Evolutionary conservation across 1,140 invertebrate genomes (phyloP).

Genomic region (Brachionus plicatilis): DNA sequence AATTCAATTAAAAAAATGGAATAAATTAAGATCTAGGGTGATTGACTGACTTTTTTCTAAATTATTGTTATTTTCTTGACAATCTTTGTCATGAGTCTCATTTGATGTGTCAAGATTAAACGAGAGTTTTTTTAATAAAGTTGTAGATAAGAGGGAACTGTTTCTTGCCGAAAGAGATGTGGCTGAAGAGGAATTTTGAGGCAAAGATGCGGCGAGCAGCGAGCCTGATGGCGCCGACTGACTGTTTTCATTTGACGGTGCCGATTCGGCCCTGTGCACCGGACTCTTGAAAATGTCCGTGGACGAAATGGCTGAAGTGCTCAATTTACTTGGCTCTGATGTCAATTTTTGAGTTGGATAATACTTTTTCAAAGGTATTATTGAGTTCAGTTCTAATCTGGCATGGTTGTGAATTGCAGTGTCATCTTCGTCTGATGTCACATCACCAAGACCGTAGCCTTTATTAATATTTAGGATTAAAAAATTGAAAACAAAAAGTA

Average conservation of each 20-base stretch:
- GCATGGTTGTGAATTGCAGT: neutral
- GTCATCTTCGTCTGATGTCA: constrained; percentile 12
- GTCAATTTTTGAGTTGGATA: constrained; percentile 16
- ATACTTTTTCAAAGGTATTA: constrained; percentile 15
- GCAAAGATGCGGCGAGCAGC: neutral
- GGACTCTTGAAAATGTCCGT: constrained; percentile 23
- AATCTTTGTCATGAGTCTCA: neutral
- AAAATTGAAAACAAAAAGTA: neutral
- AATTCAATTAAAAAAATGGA: neutral
- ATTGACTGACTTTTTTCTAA: neutral
- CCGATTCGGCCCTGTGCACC: neutral
- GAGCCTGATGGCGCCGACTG: neutral
- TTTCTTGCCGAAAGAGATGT: neutral
- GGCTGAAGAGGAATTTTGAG: neutral
- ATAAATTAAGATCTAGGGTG: neutral
- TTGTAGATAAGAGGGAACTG: neutral
- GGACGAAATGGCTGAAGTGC: neutral
- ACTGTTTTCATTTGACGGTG: neutral
- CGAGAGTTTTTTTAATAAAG: constrained; percentile 16
- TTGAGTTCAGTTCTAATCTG: neutral
- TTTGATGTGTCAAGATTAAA: constrained; percentile 2
- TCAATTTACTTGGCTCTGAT: neutral
- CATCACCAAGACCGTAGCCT: constrained; percentile 16
- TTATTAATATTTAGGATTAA: neutral
- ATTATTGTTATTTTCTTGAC: constrained; percentile 8